Conservation (phyloP, 2,797 vertebrate genomes). For the Eutrigla gurnardus region DNA sequence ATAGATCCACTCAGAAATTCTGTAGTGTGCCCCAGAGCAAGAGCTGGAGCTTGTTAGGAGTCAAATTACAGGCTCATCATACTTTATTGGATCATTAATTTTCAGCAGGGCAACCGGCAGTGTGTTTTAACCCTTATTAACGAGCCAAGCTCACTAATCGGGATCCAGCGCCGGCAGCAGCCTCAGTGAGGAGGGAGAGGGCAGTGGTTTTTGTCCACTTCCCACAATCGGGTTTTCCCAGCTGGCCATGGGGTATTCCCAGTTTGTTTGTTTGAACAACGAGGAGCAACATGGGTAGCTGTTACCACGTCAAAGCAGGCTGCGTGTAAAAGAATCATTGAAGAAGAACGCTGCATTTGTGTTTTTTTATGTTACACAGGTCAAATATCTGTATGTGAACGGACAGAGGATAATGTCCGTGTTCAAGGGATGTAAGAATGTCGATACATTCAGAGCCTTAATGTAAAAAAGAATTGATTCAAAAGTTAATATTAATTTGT, state of each 20-base stretch:
- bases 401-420: neutral
- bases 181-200: conserved; percentile 19
- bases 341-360: neutral
- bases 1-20: conserved; percentile 55
- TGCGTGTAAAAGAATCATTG: conserved; percentile 17
- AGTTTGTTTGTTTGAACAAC: conserved; percentile 55
- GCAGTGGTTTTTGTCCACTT: conserved; percentile 43
- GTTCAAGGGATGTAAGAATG: neutral
- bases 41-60: conserved; percentile 42
- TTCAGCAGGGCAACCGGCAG: conserved; percentile 45
- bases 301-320: conserved; percentile 38
- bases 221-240: conserved; percentile 63
- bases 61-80: conserved; percentile 68
- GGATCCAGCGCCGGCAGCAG: neutral
- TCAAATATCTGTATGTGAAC: neutral
- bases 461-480: neutral
- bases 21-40: conserved; percentile 47
- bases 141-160: conserved; percentile 31
- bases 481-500: neutral
- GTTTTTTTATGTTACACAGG: neutral
- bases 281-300: conserved; percentile 19
- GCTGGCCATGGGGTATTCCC: conserved; percentile 49
- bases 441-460: neutral
- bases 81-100: conserved; percentile 66
- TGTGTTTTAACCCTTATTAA: conserved; percentile 43